A percentile compares a stretch with the other conserved stretches of the same genome.
phyloP scores from a whole-genome alignment of 1,140 invertebrate species.

The Penaeus indicus region DNA sequence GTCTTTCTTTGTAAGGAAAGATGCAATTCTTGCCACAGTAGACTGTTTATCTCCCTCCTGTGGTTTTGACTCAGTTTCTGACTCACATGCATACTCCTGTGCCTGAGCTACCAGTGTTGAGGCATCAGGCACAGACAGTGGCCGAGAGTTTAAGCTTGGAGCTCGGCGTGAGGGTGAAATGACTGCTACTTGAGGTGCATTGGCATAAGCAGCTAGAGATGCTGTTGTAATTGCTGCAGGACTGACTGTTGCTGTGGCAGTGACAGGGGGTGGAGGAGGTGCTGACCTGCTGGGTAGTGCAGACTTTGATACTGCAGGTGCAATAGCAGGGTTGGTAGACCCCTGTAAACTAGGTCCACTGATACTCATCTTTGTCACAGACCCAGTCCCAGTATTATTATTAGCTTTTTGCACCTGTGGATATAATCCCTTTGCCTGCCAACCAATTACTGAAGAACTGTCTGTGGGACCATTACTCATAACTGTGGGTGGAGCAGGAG shows the following conservation, averaged over 20 bases:
- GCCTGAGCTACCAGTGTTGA: conserved; percentile 50
- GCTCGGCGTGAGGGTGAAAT: conserved; percentile 50
- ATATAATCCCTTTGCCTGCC: neutral
- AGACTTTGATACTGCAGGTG: conserved; percentile 22
- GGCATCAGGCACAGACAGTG: conserved; percentile 64
- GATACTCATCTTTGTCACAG: conserved; percentile 49
- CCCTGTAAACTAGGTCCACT: conserved; percentile 64
- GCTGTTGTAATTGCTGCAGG: neutral
- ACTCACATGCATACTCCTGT: neutral
- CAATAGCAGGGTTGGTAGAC: conserved; percentile 63
- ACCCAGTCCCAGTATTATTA: neutral
- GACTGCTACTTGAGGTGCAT: conserved; percentile 49
- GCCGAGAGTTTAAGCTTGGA: conserved; percentile 45
- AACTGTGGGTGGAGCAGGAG: conserved; percentile 6
- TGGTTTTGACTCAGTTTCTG: conserved; percentile 16
- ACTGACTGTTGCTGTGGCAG: neutral
- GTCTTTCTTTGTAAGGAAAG: conserved; percentile 65
- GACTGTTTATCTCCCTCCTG: conserved; percentile 55
- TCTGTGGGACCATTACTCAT: conserved; percentile 26
- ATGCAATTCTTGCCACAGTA: conserved; percentile 62
- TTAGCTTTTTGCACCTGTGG: neutral
- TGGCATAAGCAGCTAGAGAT: neutral
- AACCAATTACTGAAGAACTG: neutral
- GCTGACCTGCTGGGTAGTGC: conserved; percentile 46
- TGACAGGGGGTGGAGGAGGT: conserved; percentile 33